These are phyloP conservation scores for Phaonia tiefii DNA, from an alignment of 2,888 invertebrate species.

Conservation along the genomic window DNA sequence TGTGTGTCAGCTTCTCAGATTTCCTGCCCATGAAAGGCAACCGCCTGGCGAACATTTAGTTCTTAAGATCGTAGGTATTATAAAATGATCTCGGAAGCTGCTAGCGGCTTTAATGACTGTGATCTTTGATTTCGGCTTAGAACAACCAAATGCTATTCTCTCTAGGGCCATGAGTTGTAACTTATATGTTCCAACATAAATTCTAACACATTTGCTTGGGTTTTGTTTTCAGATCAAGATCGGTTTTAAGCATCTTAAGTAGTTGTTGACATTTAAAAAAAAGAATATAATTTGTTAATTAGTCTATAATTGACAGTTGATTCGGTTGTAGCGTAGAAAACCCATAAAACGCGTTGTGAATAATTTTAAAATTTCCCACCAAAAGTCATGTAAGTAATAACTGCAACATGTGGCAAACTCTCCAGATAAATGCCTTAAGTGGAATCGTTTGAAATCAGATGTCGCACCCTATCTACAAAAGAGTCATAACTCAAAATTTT, in stretches of 20 bases:
- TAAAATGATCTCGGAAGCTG: too few relatives aligned
- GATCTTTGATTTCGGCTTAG: slow-evolving; percentile 8
- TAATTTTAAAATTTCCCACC: too few relatives aligned
- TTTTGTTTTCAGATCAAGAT: not conserved
- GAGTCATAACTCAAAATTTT: too few relatives aligned
- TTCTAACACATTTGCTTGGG: not conserved
- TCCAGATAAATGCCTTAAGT: too few relatives aligned
- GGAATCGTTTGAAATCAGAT: too few relatives aligned
- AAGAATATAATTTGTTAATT: not conserved
- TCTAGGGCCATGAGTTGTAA: too few relatives aligned
- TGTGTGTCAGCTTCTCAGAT: not conserved
- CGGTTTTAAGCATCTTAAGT: not conserved
- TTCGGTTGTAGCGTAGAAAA: not conserved
- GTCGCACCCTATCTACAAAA: too few relatives aligned
- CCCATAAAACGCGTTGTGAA: too few relatives aligned
- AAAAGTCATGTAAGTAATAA: too few relatives aligned
- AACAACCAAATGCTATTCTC: not conserved
- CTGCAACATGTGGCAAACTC: too few relatives aligned
- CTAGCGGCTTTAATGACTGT: not conserved
- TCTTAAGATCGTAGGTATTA: too few relatives aligned
- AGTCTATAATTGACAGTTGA: not conserved
- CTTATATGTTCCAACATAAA: too few relatives aligned
- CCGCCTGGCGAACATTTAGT: not conserved
- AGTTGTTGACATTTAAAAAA: not conserved
- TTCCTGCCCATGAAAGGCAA: slow-evolving; percentile 5